Evolutionary conservation across 2,888 invertebrate species (phyloP).

Genomic region (Drosophila incognita): DNA sequence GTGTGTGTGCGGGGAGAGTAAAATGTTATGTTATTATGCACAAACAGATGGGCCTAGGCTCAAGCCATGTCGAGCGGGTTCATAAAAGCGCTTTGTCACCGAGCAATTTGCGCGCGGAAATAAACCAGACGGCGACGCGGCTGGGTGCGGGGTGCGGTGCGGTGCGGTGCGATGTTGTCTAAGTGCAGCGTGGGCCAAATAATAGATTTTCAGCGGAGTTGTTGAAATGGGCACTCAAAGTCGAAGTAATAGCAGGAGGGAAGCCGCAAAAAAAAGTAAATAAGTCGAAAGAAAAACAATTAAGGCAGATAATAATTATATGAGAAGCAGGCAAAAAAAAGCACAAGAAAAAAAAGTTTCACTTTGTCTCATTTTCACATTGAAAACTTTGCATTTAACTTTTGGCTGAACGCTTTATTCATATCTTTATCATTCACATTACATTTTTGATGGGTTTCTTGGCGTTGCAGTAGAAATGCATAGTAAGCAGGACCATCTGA

Average conservation of each 20-base stretch:
- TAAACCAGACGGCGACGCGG: slow-evolving; percentile 49
- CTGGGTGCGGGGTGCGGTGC: slow-evolving; percentile 1
- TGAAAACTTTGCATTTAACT: slow-evolving; percentile 78
- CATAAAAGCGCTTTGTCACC: slow-evolving; percentile 75
- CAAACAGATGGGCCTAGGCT: slow-evolving; percentile 54
- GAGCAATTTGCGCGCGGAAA: slow-evolving; percentile 70
- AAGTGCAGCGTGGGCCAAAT: slow-evolving; percentile 28
- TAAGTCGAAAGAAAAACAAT: slow-evolving; percentile 78
- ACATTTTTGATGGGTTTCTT: not conserved
- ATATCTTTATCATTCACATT: slow-evolving; percentile 42
- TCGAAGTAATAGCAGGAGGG: not conserved
- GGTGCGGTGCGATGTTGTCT: slow-evolving; percentile 2
- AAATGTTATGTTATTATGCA: slow-evolving; percentile 62
- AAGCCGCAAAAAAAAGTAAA: slow-evolving; percentile 42
- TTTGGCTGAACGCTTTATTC: slow-evolving; percentile 47
- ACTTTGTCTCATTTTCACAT: slow-evolving; percentile 72
- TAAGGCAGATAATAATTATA: slow-evolving; percentile 78
- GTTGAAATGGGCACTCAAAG: slow-evolving; percentile 58
- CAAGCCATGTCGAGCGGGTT: slow-evolving; percentile 58
- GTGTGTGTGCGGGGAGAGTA: slow-evolving; percentile 5
- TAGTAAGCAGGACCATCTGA: not conserved
- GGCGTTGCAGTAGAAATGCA: not conserved
- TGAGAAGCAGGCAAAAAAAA: slow-evolving; percentile 48
- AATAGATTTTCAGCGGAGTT: slow-evolving; percentile 73
- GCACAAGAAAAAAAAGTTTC: slow-evolving; percentile 58